Evolutionary conservation across 2,797 vertebrate genomes (phyloP), one percentile per base, ranked within the genome.

Genomic region (Sphenopsis melanotis): DNA sequence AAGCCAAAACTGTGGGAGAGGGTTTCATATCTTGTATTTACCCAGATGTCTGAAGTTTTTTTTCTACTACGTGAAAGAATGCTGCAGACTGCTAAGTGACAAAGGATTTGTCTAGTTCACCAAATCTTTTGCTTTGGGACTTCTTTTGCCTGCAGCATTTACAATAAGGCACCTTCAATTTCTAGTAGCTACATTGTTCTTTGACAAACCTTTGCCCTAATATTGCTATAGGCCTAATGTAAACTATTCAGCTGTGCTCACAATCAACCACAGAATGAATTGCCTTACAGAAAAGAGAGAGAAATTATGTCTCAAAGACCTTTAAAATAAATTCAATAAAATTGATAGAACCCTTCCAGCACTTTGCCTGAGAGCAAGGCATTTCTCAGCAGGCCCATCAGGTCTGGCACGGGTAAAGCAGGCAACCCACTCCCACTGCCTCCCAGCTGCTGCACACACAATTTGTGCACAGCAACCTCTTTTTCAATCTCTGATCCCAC

Each of bases 91-190:
- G 53, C 66, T 91, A 65, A 27, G 55, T 41, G 85, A 95, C 55
- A 94, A 94, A 94, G n/a, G 66, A 71, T 94, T 93, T 91, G 50
- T 86, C 80, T 93, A 84, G 61, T 93, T 95, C 79, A 78, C 89
- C 53, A 91, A 75, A 81, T 66, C 72, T 79, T 90, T 94, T 90
- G 85, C 90, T 64, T 49, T 66, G 42, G 59, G 80, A 55, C 42
- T 76, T 64, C 24, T 83, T 86, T 41, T 75, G 80, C 69, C 69
- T 91, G 47, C 42, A 69, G 80, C 94, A 75, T 93, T 90, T 90
- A 94, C 87, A 96, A 81, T 90, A 52, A 94, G 76, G 80, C 83
- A 91, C 85, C 91, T 94, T 91, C 91, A 61, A 47, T 94, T 90
- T 82, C 94, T 88, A 24, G 83, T 63, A 78, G 85, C 59, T 83